A percentile compares a stretch with the other conserved stretches of the same genome.
phyloP scores from a whole-genome alignment of 2,113 vertebrate species.

The Malurus cyaneus region DNA sequence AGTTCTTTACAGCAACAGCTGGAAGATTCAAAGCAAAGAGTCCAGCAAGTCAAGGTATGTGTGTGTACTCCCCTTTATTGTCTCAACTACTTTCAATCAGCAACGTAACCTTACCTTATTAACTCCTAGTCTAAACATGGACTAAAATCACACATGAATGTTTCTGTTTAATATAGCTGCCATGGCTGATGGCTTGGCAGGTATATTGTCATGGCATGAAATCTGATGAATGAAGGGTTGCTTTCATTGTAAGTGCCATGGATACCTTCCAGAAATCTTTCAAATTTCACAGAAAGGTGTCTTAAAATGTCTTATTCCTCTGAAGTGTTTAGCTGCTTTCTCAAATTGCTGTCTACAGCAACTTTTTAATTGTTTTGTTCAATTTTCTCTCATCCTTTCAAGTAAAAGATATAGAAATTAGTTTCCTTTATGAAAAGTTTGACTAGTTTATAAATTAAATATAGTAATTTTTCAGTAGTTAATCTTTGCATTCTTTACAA shows the following conservation, averaged over 20 bases:
- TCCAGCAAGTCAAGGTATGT: conserved; percentile 79
- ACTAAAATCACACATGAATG: not conserved
- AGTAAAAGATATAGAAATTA: not conserved
- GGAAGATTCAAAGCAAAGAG: conserved; percentile 80
- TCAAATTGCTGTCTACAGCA: not conserved
- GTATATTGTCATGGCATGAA: not conserved
- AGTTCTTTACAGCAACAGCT: conserved; percentile 81
- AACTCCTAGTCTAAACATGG: not conserved
- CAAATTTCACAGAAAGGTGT: not conserved
- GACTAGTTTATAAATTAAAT: not conserved
- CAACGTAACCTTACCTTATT: not conserved
- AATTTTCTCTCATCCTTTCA: not conserved
- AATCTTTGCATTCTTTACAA: not conserved
- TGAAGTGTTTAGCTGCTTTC: not conserved
- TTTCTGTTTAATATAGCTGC: not conserved
- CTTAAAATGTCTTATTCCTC: not conserved
- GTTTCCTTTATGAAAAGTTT: not conserved
- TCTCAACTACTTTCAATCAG: not conserved
- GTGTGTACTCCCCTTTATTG: not conserved
- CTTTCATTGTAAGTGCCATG: not conserved
- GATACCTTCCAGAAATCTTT: not conserved
- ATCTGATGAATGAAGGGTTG: not conserved
- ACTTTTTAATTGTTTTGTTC: not conserved
- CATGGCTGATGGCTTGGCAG: not conserved
- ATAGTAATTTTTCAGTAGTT: not conserved